phyloP scores from a whole-genome alignment of 1,140 invertebrate species.

The Drosophila melanica region DNA sequence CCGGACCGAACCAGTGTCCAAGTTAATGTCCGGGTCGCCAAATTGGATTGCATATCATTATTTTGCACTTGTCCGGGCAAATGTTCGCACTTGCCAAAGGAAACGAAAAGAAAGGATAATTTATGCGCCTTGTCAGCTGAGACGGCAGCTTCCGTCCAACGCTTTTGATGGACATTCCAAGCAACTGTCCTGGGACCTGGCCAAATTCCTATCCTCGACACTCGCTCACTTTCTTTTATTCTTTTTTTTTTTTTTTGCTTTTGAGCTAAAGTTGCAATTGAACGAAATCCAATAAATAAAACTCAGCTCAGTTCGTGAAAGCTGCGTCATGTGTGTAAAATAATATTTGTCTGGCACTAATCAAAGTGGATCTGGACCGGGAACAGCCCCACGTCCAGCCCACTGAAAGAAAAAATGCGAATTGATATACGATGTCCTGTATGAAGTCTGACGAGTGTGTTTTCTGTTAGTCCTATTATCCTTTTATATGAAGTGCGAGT shows the following conservation, averaged over 20 bases:
- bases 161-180: slow-evolving; percentile 62
- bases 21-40: slow-evolving; percentile 50
- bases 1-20: neutral
- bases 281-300: slow-evolving; percentile 72
- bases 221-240: neutral
- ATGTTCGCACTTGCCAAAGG: slow-evolving; percentile 68
- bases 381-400: too few species aligned
- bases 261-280: slow-evolving; percentile 29
- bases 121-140: slow-evolving; percentile 64
- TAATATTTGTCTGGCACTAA: slow-evolving; percentile 65
- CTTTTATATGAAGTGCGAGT: neutral
- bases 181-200: slow-evolving; percentile 50
- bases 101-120: slow-evolving; percentile 67
- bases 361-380: slow-evolving; percentile 19
- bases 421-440: neutral
- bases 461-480: too few species aligned
- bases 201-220: slow-evolving; percentile 21
- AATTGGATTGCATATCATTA: slow-evolving; percentile 83
- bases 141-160: slow-evolving; percentile 12
- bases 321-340: slow-evolving; percentile 55
- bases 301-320: slow-evolving; percentile 12
- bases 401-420: neutral
- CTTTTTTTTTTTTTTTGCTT: neutral
- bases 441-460: slow-evolving; percentile 4
- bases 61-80: slow-evolving; percentile 77